Conservation (phyloP, 2,797 vertebrate species). For the Schizopygopsis pylzovi region DNA sequence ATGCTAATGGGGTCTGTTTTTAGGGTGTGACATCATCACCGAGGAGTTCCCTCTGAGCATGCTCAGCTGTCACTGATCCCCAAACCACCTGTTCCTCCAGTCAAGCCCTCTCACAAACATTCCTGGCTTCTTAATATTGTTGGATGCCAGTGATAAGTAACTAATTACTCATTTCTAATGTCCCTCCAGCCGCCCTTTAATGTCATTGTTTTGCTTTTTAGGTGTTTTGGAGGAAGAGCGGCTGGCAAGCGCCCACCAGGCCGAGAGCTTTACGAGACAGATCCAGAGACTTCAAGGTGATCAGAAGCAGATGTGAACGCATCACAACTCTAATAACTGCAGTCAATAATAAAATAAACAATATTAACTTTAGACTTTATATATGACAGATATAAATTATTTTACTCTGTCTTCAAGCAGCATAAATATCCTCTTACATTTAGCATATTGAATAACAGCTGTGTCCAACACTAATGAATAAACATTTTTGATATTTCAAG, state of each 20-base stretch:
- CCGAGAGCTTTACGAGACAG: slow-evolving; percentile 88
- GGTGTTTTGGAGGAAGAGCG: slow-evolving; percentile 89
- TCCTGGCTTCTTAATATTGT: slow-evolving; percentile 1
- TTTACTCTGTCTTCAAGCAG: neutral
- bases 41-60: slow-evolving; percentile 43
- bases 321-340: neutral
- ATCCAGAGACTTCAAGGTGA: slow-evolving; percentile 89
- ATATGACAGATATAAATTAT: neutral
- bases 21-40: slow-evolving; percentile 34
- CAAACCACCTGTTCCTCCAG: slow-evolving; percentile 35
- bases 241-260: slow-evolving; percentile 86
- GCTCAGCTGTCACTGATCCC: slow-evolving; percentile 51
- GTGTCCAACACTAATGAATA: slow-evolving; percentile 21
- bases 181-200: neutral
- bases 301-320: neutral
- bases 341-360: neutral
- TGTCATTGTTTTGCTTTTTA: slow-evolving; percentile 58
- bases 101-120: slow-evolving; percentile 28
- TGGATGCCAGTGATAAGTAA: neutral
- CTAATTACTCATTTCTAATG: neutral
- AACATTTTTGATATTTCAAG: slow-evolving; percentile 34
- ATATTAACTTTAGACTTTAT: neutral
- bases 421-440: neutral
- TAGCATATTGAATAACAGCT: slow-evolving; percentile 10
- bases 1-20: slow-evolving; percentile 34